phyloP scores from a whole-genome alignment of 1,140 invertebrate species.

The Delia radicum region DNA sequence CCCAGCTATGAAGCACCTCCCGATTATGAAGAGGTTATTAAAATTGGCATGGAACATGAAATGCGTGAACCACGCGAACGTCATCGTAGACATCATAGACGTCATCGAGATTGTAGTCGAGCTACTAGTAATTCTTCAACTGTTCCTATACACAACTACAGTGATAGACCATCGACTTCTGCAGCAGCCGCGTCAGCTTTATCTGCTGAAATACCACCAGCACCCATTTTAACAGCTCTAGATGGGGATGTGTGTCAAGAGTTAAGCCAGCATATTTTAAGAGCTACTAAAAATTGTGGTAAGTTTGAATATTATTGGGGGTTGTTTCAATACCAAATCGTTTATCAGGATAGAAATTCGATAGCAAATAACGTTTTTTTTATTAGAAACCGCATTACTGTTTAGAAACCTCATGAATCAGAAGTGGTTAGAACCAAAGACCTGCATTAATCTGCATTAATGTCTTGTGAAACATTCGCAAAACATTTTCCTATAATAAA shows the following conservation, averaged over 20 bases:
- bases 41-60: conserved; percentile 58
- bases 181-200: conserved; percentile 33
- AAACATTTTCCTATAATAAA: too few relatives aligned
- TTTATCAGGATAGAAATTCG: too few relatives aligned
- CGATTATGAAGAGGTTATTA: conserved; percentile 70
- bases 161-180: conserved; percentile 42
- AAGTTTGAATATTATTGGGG: neutral
- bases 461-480: too few relatives aligned
- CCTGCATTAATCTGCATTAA: too few relatives aligned
- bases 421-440: too few relatives aligned
- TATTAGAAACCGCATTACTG: too few relatives aligned
- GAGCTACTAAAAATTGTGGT: conserved; percentile 25
- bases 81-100: conserved; percentile 24
- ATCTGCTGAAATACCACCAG: neutral
- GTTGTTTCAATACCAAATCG: too few relatives aligned
- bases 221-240: neutral
- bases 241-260: conserved; percentile 24
- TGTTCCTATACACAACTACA: conserved; percentile 36
- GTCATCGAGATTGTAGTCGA: conserved; percentile 38
- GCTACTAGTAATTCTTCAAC: conserved; percentile 45
- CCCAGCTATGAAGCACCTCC: conserved; percentile 71
- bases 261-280: conserved; percentile 43
- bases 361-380: too few relatives aligned
- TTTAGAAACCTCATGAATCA: too few relatives aligned
- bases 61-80: conserved; percentile 40